Evolutionary conservation across 2,888 invertebrate genomes (phyloP), one percentile per base, ranked within the genome.

Genomic region (Meteorus cinctellus): DNA sequence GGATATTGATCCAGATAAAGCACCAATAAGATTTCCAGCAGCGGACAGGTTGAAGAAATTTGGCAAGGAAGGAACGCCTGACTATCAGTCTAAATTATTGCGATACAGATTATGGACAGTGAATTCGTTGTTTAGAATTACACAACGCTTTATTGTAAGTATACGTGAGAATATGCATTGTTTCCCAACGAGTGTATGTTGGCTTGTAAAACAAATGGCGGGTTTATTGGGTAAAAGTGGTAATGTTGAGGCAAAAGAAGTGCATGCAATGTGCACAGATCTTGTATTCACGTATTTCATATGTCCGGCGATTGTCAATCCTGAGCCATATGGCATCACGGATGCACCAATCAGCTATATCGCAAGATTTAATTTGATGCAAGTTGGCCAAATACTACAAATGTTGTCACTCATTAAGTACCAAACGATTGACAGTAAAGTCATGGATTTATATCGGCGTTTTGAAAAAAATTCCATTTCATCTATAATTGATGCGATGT

Each of bases 221-320:
- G 93, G 92, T 74, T 91, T 93, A 79, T 89, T 95, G 41, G 91
- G 92, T 19, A 93, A 94, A 82, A 92, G 92, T 29, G 91, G 91
- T 71, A 91, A 91, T 77, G 88, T 92, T 10, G 91, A 91, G 73
- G 90, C 91, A 1, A 92, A 91, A 84, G 92, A 92, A 84, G 91
- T 92, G 4, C 92, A 93, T 85, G 93, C 93, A 0, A 94, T 98
- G 83, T 96, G 97, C 87, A 96, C 96, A 0, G 98, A 99, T 87
- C 91, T 99, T 76, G 95, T 99, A 34, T 95, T 99, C 87, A 96
- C 96, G 12, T 93, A 96, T 87, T 97, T 98, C 88, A 95, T 99
- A 77, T 99, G 98, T 86, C 98, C 98, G 2, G 98, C 98, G 0
- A 96, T 99, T 73, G 95, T 98, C 68, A 97, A 97, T 91, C 99